phyloP scores from a whole-genome alignment of 2,888 invertebrate species.

The Polyommatus icarus region DNA sequence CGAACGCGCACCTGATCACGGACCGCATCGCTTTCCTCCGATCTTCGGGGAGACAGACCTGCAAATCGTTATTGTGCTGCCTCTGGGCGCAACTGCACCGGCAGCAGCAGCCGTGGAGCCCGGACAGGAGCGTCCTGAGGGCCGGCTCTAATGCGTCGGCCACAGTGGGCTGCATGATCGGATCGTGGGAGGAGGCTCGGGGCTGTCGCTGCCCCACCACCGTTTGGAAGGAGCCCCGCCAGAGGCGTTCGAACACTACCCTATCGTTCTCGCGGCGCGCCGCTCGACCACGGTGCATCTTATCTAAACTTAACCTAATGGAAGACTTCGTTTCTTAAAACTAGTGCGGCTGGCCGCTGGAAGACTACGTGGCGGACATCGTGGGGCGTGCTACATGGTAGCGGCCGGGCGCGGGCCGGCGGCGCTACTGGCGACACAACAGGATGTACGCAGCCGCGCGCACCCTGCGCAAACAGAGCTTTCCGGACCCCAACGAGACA shows the following conservation, averaged over 20 bases:
- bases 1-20: slow-evolving; percentile 81
- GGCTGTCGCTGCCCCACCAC: slow-evolving; percentile 64
- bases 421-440: slow-evolving; percentile 65
- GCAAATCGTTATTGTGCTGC: slow-evolving; percentile 70
- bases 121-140: slow-evolving; percentile 64
- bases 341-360: slow-evolving; percentile 66
- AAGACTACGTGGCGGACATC: slow-evolving; percentile 68
- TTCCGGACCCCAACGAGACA: slow-evolving; percentile 36
- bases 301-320: slow-evolving; percentile 61
- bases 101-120: slow-evolving; percentile 69
- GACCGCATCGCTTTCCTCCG: slow-evolving; percentile 82
- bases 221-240: slow-evolving; percentile 84
- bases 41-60: slow-evolving; percentile 77
- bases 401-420: slow-evolving; percentile 75
- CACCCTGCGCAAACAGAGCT: slow-evolving; percentile 71
- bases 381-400: slow-evolving; percentile 63
- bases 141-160: slow-evolving; percentile 73
- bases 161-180: slow-evolving; percentile 53
- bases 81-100: slow-evolving; percentile 68
- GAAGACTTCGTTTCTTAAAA: slow-evolving; percentile 78
- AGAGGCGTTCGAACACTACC: slow-evolving; percentile 85
- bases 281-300: slow-evolving; percentile 74
- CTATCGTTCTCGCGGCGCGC: slow-evolving; percentile 80
- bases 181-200: slow-evolving; percentile 65
- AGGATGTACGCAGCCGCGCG: slow-evolving; percentile 63